These are phyloP conservation scores for Leptinotarsa peninsularis DNA, from an alignment of 2,888 invertebrate species.

Conservation along the genomic window DNA sequence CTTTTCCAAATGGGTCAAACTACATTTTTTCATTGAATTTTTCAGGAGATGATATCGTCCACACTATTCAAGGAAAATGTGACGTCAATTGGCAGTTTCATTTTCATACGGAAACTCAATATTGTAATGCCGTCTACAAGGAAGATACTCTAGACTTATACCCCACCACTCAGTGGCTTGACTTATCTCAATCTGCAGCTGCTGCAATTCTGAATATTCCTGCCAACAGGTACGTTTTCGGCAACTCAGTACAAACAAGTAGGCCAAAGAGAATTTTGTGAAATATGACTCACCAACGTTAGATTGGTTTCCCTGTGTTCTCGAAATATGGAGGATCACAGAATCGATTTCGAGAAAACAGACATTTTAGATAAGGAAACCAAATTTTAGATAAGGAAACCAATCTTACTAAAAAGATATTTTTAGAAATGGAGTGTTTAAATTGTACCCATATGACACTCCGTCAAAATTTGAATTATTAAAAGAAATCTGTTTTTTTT, in stretches of 20 bases:
- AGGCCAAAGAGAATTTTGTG: too few relatives aligned
- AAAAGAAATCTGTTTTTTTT: too few relatives aligned
- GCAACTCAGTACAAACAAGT: not conserved
- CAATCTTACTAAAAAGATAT: too few relatives aligned
- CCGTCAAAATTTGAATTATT: too few relatives aligned
- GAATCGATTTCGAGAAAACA: too few relatives aligned
- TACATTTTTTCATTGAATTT: not conserved
- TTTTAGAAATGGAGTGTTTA: too few relatives aligned
- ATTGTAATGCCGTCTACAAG: constrained; percentile 72
- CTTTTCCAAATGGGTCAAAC: not conserved
- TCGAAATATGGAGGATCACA: too few relatives aligned
- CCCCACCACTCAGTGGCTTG: constrained; percentile 75
- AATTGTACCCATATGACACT: too few relatives aligned
- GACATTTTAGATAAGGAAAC: too few relatives aligned
- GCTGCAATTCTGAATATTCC: constrained; percentile 69
- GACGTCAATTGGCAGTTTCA: constrained; percentile 78
- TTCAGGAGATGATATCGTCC: constrained; percentile 64
- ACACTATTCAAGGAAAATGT: constrained; percentile 70
- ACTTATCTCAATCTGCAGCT: constrained; percentile 69
- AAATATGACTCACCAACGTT: too few relatives aligned
- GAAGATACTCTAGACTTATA: constrained; percentile 78
- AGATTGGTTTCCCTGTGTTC: too few relatives aligned
- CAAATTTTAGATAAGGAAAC: too few relatives aligned
- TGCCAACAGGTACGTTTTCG: constrained; percentile 69
- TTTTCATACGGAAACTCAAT: constrained; percentile 82